Conservation (phyloP, 1,140 invertebrate genomes). For the Steinernema feltiae region DNA sequence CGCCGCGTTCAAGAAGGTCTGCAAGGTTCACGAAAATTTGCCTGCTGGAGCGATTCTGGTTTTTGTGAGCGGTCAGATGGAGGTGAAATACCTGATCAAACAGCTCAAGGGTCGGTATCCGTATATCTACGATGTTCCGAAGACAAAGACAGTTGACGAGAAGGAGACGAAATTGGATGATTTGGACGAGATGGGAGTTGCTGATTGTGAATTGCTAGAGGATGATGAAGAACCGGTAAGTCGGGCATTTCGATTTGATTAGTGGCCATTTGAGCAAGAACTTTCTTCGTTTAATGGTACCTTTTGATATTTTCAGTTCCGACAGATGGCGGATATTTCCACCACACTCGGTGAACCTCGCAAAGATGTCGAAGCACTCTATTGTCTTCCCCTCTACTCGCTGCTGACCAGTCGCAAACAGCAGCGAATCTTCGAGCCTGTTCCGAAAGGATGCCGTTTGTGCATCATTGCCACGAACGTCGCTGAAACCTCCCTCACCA, state of each 20-base stretch:
- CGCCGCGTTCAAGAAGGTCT: slow-evolving; percentile 71
- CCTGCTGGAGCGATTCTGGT: slow-evolving; percentile 89
- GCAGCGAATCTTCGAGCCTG: slow-evolving; percentile 72
- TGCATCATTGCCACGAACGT: slow-evolving; percentile 95
- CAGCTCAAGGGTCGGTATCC: slow-evolving; percentile 68
- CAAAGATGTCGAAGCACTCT: slow-evolving; percentile 63
- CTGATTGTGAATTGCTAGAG: slow-evolving; percentile 20
- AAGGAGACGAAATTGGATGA: slow-evolving; percentile 48
- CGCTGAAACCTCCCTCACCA: slow-evolving; percentile 94
- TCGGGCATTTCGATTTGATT: too few species aligned
- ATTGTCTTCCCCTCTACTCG: slow-evolving; percentile 89
- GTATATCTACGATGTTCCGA: slow-evolving; percentile 32
- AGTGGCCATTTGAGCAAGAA: too few species aligned
- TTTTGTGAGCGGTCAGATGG: slow-evolving; percentile 71
- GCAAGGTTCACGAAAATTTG: slow-evolving; percentile 83
- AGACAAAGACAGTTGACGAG: slow-evolving; percentile 35
- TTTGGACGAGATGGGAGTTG: slow-evolving; percentile 18
- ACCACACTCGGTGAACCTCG: slow-evolving; percentile 24
- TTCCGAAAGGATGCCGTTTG: slow-evolving; percentile 69
- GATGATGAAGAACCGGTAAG: slow-evolving; percentile 22
- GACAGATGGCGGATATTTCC: not conserved
- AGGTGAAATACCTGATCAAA: slow-evolving; percentile 69
- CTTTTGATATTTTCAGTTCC: slow-evolving; percentile 14
- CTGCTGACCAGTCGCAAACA: slow-evolving; percentile 78
- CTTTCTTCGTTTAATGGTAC: not conserved